phyloP scores from a whole-genome alignment of 2,888 invertebrate species.

The Euphydryas editha region DNA sequence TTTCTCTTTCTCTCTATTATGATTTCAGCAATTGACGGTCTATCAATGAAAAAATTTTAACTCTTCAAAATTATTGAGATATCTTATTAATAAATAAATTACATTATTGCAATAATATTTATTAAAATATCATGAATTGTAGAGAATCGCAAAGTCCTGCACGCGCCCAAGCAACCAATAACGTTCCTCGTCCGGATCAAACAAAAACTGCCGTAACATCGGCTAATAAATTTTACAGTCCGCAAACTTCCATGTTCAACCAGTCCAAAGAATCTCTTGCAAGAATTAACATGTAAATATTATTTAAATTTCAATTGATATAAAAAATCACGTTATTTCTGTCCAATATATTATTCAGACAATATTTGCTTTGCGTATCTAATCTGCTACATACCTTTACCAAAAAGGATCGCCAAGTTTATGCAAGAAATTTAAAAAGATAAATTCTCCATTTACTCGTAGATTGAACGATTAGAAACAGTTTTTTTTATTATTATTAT shows the following conservation, averaged over 20 bases:
- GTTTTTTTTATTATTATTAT: background rate
- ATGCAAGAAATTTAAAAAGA: background rate
- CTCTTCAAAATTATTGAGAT: too few relatives aligned
- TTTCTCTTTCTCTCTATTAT: too few relatives aligned
- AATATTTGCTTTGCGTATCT: background rate
- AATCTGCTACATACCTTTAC: background rate
- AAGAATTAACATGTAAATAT: conserved; percentile 64
- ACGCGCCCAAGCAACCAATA: conserved; percentile 43
- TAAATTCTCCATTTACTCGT: background rate
- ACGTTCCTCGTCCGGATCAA: conserved; percentile 41
- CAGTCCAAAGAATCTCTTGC: conserved; percentile 74
- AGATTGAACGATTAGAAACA: background rate
- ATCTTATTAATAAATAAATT: too few relatives aligned
- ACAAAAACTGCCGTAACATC: conserved; percentile 39
- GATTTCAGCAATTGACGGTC: too few relatives aligned
- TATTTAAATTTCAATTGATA: background rate
- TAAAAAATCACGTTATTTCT: background rate
- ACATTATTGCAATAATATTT: too few relatives aligned
- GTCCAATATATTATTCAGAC: background rate
- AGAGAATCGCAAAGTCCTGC: conserved; percentile 44
- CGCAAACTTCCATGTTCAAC: conserved; percentile 72
- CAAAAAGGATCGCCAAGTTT: background rate
- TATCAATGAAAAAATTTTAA: too few relatives aligned
- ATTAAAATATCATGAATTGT: too few relatives aligned
- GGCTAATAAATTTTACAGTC: conserved; percentile 56